phyloP scores from a whole-genome alignment of 2,888 invertebrate species.

The Lydus trimaculatus region DNA sequence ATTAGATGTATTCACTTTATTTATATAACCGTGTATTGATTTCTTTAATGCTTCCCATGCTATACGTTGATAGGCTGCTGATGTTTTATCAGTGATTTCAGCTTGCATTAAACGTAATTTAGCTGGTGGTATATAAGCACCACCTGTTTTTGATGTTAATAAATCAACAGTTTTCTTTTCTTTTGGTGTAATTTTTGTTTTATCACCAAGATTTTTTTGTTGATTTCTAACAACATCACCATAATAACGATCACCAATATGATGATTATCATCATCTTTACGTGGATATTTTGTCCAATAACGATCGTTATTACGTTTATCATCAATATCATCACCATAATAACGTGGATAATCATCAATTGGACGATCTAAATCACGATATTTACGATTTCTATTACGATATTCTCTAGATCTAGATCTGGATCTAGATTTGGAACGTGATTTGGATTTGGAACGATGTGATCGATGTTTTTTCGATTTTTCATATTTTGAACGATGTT shows the following conservation, averaged over 20 bases:
- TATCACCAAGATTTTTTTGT: slow-evolving; percentile 38
- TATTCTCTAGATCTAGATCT: slow-evolving; percentile 29
- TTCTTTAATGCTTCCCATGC: slow-evolving; percentile 99
- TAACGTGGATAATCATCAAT: slow-evolving; percentile 46
- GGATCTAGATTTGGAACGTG: slow-evolving; percentile 31
- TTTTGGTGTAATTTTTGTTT: slow-evolving; percentile 52
- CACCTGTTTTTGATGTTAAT: slow-evolving; percentile 85
- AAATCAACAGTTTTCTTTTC: slow-evolving; percentile 69
- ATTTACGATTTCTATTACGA: slow-evolving; percentile 14
- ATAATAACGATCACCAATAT: slow-evolving; percentile 53
- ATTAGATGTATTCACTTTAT: slow-evolving; percentile 96
- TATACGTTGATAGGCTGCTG: slow-evolving; percentile 92
- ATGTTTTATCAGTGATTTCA: slow-evolving; percentile 94
- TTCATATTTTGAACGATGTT: background rate
- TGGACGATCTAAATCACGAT: slow-evolving; percentile 31
- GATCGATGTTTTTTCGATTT: slow-evolving; percentile 22
- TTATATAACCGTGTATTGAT: slow-evolving; percentile 96
- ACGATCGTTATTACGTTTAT: slow-evolving; percentile 51
- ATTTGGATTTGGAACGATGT: slow-evolving; percentile 31
- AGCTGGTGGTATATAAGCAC: slow-evolving; percentile 98
- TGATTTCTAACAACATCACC: slow-evolving; percentile 33
- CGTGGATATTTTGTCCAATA: slow-evolving; percentile 59
- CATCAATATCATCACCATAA: slow-evolving; percentile 52
- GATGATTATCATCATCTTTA: slow-evolving; percentile 51
- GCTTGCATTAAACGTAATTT: slow-evolving; percentile 95